A percentile compares a stretch with the other conserved stretches of the same genome.
Evolutionary conservation across 2,888 invertebrate genomes (phyloP).

Genomic region (Leptopilina syphax): DNA sequence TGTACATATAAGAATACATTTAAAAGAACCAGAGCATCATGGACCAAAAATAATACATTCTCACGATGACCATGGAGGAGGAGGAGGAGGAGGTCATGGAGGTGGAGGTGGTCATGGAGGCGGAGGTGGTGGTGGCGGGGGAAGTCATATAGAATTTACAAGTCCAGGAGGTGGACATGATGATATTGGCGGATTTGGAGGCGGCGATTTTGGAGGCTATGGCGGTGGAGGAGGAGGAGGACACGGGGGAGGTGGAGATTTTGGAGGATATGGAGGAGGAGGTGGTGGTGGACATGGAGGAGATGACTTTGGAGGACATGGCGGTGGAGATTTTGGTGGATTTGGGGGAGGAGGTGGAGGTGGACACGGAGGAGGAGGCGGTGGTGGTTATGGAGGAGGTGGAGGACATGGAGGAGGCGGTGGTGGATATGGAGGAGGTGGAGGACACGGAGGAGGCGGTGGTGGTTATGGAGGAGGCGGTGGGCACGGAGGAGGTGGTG

Average conservation of each 20-base stretch:
- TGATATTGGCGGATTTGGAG: slow-evolving; percentile 41
- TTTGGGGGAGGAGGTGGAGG: slow-evolving; percentile 44
- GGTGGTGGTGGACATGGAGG: slow-evolving; percentile 42
- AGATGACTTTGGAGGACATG: slow-evolving; percentile 38
- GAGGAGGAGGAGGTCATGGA: slow-evolving; percentile 43
- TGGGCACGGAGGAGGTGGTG: background rate
- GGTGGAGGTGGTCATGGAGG: slow-evolving; percentile 45
- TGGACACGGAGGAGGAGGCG: slow-evolving; percentile 23
- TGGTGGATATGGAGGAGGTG: background rate
- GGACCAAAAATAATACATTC: slow-evolving; percentile 31
- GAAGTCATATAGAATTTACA: slow-evolving; percentile 46
- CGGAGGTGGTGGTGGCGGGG: slow-evolving; percentile 42
- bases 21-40: slow-evolving; percentile 48
- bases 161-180: slow-evolving; percentile 45
- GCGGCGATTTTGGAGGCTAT: slow-evolving; percentile 14
- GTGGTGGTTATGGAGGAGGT: slow-evolving; percentile 37
- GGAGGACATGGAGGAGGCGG: slow-evolving; percentile 16
- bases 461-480: background rate
- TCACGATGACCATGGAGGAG: slow-evolving; percentile 36
- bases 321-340: slow-evolving; percentile 19
- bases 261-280: slow-evolving; percentile 29
- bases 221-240: slow-evolving; percentile 37
- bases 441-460: too few relatives aligned
- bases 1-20: slow-evolving; percentile 52
- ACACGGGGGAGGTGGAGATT: slow-evolving; percentile 40